Base-by-base conservation (phyloP, 2,888 invertebrate species). In the Disparrhopalites patrizii region DNA sequence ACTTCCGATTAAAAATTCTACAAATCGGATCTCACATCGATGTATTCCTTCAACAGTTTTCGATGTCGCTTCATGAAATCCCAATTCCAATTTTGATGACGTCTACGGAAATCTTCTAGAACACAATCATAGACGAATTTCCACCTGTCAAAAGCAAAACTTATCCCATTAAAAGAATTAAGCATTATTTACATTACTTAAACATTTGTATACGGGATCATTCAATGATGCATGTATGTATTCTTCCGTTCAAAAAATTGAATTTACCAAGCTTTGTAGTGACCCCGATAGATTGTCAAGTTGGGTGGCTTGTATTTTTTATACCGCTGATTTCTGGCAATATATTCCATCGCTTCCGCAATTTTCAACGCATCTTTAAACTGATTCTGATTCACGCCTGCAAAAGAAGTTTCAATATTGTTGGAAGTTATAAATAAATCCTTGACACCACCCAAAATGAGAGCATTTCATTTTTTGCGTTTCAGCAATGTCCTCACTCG, bases 1-100 rank as follows among this genome's bases (percentile, higher is more conserved):
- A 13, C 38, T 36, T 36, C 38, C 15, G 38, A 15, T 36, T 13
- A 36, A 13, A 36, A 36, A 36, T 36, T 36, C 15, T 15, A 15
- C 10, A 36, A 10, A 36, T 13, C 38, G 38, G 13, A 31, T 27
- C 58, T 67, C 62, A 73, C 71, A 8, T 81, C 77, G 0, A 87
- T 86, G 77, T 93, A 93, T 47, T 82, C 82, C 71, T 83, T 86
- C 78, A 91, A 91, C 20, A 85, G 81, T 38, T 85, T 78, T 2
- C 95, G 82, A 78, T 98, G 95, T 0, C 82, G 74, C 54, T 84
- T 82, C 80, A 99, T 98, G 77, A 93, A 86, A 0, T 83, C 79
- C 98, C 98, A 99, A 57, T 90, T 85, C 95, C 97, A 99, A 79
- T 93, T 89, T 3, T 82, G 82, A n/a, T 84, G 83, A 8, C 85